Evolutionary conservation across 2,113 vertebrate genomes (phyloP).

Genomic region (Microtus richardsoni): DNA sequence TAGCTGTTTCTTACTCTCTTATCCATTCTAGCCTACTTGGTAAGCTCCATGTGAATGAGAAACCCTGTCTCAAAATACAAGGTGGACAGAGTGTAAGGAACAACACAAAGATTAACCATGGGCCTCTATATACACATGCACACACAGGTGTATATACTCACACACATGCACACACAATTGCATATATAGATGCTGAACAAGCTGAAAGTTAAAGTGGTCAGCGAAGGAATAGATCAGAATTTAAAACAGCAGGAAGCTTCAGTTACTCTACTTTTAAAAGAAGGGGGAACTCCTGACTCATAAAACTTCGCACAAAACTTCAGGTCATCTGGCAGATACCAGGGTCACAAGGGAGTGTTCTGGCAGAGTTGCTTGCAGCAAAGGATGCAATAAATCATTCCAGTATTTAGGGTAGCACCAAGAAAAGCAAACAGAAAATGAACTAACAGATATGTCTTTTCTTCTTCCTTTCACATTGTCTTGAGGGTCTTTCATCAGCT

Average conservation of each 20-base stretch:
- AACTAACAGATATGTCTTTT: no score
- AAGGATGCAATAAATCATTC: no score
- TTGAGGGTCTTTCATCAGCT: background rate
- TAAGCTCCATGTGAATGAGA: background rate
- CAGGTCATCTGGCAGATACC: background rate
- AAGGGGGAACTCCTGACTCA: background rate
- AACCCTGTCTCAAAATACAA: background rate
- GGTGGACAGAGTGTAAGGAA: background rate
- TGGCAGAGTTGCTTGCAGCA: background rate
- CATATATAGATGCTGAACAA: background rate
- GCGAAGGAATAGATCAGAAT: background rate
- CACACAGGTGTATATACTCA: background rate
- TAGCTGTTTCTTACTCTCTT: background rate
- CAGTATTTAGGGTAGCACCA: no score
- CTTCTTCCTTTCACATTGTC: background rate
- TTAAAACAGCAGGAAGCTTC: background rate
- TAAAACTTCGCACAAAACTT: background rate
- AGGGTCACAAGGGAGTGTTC: background rate
- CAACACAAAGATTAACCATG: background rate
- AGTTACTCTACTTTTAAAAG: background rate
- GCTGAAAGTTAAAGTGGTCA: background rate
- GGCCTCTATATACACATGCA: background rate
- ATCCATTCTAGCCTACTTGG: background rate
- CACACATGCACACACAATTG: background rate
- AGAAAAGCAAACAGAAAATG: background rate